Base-by-base conservation (phyloP, 2,113 vertebrate genomes). In the Myiopsitta monachus region DNA sequence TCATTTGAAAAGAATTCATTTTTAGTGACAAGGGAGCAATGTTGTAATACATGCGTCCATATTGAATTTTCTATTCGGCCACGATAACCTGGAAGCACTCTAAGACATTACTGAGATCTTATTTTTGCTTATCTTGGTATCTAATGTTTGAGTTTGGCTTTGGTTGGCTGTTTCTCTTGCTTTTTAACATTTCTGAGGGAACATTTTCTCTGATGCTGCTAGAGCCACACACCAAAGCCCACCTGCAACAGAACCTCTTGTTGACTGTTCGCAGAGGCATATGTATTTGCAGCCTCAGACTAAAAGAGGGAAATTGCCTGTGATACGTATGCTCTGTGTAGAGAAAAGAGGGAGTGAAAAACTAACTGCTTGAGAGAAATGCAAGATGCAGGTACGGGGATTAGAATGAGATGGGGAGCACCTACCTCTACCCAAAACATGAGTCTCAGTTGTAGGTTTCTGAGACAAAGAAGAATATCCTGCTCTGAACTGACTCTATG, bases 381-480 rank as follows among this genome's bases (percentile, higher is more conserved):
- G 1, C 41, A 36, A 59, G 14, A 10, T 38, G 28, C 27, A n/a
- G 55, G 18, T 54, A 31, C 2, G 7, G 61, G 46, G 30, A 59
- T 14, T n/a, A 54, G 24, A 84, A 78, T 0, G 1, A 91, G 33
- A 52, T 26, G 11, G 36, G 16, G 16, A 85, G 68, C 0, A 0
- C 64, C 66, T 55, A 41, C 17, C n/a, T 18, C 19, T 57, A 64
- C 46, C 16, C 51, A 77, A n/a, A 94, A 90, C 51, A 46, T 15
- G 27, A 19, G 33, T 52, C 30, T 81, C 31, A 26, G 57, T 26
- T 17, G 33, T 0, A 1, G 18, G 6, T 70, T 88, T 36, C 28
- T 36, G 55, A 66, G 2, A 14, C 10, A 26, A 62, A 72, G 46
- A 19, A 55, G 26, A 41, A 41, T 22, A 41, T 10, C 3, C 6